Evolutionary conservation across 2,888 invertebrate species (phyloP), one percentile per base, ranked within the genome.

Genomic region (Perizoma flavofasciatum): DNA sequence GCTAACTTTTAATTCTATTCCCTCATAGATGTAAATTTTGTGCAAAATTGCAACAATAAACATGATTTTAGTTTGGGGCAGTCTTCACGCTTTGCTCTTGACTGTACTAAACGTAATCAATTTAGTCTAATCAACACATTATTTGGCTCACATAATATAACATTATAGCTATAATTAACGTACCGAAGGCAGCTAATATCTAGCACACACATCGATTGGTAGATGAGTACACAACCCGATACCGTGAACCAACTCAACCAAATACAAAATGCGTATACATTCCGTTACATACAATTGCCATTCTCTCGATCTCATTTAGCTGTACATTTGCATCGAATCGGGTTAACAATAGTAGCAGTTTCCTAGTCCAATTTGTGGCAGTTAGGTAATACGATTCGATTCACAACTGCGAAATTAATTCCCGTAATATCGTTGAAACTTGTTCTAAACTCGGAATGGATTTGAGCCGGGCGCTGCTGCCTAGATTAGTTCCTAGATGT

Each of bases 371-470:
- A 77, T 78, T 78, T 78, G 79, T 66, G 70, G 69, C 65, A 70
- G 72, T 76, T 72, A 74, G 73, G 69, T 77, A 73, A 75, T 72
- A 70, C 69, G 72, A 76, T 77, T 79, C 72, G 73, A 78, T 76
- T 77, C 70, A 65, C 65, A 60, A 75, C 69, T 66, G 63, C 67
- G 66, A 74, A 78, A 78, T 78, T 79, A 77, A 78, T 78, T 73
- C 73, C 65, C 67, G 64, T 78, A 74, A 79, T 78, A 75, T 72
- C 70, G 65, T 63, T 71, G 66, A 68, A 76, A 78, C 71, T 79
- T 74, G 79, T 71, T 65, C 75, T 65, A 67, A 37, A 66, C 72
- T 70, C 69, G 37, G 67, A 66, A 75, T 66, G 67, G 75, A 72
- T 74, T 69, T 71, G 61, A 69, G 62, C 61, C 43, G 41, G 55